These are phyloP conservation scores for Ptycholaimellus sp. DNA, from an alignment of 2,888 invertebrate genomes.

Conservation along the genomic window DNA sequence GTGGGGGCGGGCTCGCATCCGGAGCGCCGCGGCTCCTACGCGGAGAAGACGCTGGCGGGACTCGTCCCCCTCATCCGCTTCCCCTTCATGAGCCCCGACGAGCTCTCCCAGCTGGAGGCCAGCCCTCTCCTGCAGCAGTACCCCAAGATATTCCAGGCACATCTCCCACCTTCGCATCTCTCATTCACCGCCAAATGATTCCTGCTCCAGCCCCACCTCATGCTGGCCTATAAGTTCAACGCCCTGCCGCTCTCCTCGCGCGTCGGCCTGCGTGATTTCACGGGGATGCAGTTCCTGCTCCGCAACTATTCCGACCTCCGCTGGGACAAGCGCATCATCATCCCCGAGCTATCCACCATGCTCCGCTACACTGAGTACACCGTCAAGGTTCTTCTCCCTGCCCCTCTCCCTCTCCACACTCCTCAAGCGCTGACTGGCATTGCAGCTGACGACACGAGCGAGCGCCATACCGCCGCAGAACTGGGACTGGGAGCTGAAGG, in stretches of 20 bases:
- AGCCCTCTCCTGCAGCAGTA: slow-evolving; percentile 38
- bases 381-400: too few relatives aligned
- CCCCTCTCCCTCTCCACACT: too few relatives aligned
- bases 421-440: too few relatives aligned
- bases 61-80: slow-evolving; percentile 34
- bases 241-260: slow-evolving; percentile 27
- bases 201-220: slow-evolving; percentile 26
- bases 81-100: slow-evolving; percentile 76
- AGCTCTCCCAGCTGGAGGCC: slow-evolving; percentile 54
- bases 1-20: slow-evolving; percentile 21
- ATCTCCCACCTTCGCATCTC: too few relatives aligned
- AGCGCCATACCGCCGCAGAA: slow-evolving; percentile 26
- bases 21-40: slow-evolving; percentile 16
- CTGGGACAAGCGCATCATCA: slow-evolving; percentile 29
- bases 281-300: slow-evolving; percentile 23
- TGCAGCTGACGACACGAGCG: slow-evolving; percentile 26
- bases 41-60: neutral
- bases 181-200: slow-evolving; percentile 14
- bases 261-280: slow-evolving; percentile 21
- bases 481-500: slow-evolving; percentile 31
- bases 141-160: slow-evolving; percentile 24
- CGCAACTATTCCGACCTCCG: slow-evolving; percentile 29
- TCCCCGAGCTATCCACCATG: slow-evolving; percentile 18
- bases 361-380: slow-evolving; percentile 23
- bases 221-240: slow-evolving; percentile 29